A percentile compares a stretch with the other conserved stretches of the same genome.
phyloP scores from a whole-genome alignment of 2,113 vertebrate genomes.

The Ictalurus punctatus region DNA sequence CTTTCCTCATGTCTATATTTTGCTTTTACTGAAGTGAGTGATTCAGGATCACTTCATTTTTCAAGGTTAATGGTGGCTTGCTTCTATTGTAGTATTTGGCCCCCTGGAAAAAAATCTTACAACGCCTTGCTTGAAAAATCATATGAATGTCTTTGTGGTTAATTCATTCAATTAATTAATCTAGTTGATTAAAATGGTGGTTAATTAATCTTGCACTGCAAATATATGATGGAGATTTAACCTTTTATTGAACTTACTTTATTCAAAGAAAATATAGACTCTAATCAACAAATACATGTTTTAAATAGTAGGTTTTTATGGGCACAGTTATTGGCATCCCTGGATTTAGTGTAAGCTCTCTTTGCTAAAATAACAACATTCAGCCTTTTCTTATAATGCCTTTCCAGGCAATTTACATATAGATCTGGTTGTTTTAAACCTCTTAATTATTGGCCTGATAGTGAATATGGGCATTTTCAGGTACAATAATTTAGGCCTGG shows the following conservation, averaged over 20 bases:
- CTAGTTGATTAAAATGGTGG: neutral
- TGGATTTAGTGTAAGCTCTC: neutral
- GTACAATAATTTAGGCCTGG: neutral
- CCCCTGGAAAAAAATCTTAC: too few species aligned
- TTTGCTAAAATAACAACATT: neutral
- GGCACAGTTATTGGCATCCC: too few species aligned
- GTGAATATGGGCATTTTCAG: neutral
- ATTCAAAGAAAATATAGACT: neutral
- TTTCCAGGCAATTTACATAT: too few species aligned
- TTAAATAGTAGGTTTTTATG: too few species aligned
- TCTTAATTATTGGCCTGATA: neutral
- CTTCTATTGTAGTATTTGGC: too few species aligned
- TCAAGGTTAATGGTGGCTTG: neutral
- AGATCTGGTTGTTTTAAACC: neutral
- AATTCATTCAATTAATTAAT: too few species aligned
- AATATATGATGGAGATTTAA: neutral
- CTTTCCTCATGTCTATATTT: too few species aligned
- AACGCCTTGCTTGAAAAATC: neutral
- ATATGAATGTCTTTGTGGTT: neutral
- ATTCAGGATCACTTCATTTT: neutral
- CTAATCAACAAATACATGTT: neutral
- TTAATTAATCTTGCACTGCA: neutral
- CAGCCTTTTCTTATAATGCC: neutral
- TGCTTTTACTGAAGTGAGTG: too few species aligned
- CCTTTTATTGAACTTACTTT: neutral